Conservation (phyloP, 2,888 invertebrate genomes). For the Cartodere bifasciata region DNA sequence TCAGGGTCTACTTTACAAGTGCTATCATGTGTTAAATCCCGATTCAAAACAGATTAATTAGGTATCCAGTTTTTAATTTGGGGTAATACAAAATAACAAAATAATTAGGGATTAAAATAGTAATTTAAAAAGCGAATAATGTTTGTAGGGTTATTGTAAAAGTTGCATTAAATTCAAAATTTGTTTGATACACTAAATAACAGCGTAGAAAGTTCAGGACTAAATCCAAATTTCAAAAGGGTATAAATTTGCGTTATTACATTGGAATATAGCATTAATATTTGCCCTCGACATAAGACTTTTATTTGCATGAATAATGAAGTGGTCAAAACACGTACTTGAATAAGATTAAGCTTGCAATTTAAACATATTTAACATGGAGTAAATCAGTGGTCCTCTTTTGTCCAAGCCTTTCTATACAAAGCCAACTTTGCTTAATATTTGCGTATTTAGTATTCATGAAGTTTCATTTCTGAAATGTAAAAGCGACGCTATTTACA, state of each 20-base stretch:
- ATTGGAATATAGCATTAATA: too few species aligned
- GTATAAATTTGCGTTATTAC: too few species aligned
- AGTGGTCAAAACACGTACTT: conserved; percentile 16
- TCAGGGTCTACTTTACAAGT: conserved; percentile 5
- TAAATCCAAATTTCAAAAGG: too few species aligned
- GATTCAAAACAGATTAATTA: conserved; percentile 6
- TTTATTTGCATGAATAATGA: conserved; percentile 5
- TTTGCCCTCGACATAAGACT: too few species aligned
- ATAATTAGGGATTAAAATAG: conserved; percentile 10
- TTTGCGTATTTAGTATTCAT: conserved; percentile 1
- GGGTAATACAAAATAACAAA: conserved; percentile 5
- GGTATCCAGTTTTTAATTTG: conserved; percentile 3
- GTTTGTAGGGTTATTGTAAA: too few species aligned
- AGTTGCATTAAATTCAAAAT: too few species aligned
- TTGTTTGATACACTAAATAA: neutral
- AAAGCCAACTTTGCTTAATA: conserved; percentile 1
- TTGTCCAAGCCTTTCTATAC: neutral
- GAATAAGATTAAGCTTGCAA: conserved; percentile 18
- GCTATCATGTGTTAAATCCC: conserved; percentile 12
- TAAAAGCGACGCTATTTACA: too few species aligned
- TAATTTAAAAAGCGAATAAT: too few species aligned
- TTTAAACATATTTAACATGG: conserved; percentile 16
- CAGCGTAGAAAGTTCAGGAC: too few species aligned
- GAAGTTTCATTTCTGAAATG: too few species aligned
- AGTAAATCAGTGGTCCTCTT: conserved; percentile 2